Conservation (phyloP, 2,797 vertebrate species). For the Pampus argenteus region DNA sequence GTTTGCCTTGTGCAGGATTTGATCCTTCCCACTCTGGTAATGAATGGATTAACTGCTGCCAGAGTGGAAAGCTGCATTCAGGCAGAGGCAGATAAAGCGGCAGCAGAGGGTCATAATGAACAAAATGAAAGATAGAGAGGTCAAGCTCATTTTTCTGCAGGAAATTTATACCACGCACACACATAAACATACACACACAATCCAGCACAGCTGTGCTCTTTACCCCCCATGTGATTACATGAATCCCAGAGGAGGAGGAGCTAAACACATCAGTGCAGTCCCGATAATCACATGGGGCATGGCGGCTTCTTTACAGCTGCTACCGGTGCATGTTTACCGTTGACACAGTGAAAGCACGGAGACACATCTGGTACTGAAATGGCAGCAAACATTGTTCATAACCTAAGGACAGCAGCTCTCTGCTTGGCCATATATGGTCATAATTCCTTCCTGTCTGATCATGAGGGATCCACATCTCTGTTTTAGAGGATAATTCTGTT, state of each 20-base stretch:
- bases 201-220: conserved; percentile 5
- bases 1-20: conserved; percentile 1
- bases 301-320: not conserved
- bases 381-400: not conserved
- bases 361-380: not conserved
- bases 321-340: not conserved
- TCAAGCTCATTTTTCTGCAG: conserved; percentile 10
- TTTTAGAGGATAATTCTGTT: not conserved
- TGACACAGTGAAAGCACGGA: not conserved
- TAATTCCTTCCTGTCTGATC: not conserved
- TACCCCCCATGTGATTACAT: not conserved
- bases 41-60: conserved; percentile 31
- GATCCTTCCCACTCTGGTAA: conserved; percentile 10
- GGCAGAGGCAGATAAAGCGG: conserved; percentile 10
- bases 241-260: not conserved
- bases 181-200: not conserved
- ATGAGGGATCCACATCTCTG: not conserved
- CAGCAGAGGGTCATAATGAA: conserved; percentile 21
- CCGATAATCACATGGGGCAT: not conserved
- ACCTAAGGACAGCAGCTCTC: not conserved
- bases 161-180: not conserved
- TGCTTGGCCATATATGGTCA: not conserved
- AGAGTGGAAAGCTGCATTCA: conserved; percentile 13
- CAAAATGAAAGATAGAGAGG: conserved; percentile 19
- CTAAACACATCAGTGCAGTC: conserved; percentile 6